phyloP scores from a whole-genome alignment of 1,140 invertebrate species.

The Atta colombica region DNA sequence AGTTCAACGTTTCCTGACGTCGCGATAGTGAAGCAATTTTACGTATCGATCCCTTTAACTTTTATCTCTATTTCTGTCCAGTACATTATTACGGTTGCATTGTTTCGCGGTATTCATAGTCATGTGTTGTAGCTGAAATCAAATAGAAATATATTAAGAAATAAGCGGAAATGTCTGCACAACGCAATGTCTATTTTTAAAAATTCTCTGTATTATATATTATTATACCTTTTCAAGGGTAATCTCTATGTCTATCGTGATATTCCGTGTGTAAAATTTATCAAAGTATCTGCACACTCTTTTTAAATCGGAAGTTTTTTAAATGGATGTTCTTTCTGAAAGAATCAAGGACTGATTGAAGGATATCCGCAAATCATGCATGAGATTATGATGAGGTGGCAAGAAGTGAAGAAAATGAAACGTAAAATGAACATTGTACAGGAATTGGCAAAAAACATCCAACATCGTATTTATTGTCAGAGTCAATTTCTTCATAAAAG shows the following conservation, averaged over 20 bases:
- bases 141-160: conserved; percentile 9
- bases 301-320: background rate
- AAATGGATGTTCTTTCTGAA: background rate
- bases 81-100: conserved; percentile 22
- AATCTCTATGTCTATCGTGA: conserved; percentile 4
- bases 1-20: background rate
- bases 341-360: conserved; percentile 10
- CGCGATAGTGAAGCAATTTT: background rate
- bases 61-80: background rate
- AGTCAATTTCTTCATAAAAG: background rate
- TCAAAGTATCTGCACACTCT: background rate
- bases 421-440: background rate
- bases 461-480: background rate
- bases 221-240: background rate
- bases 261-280: background rate
- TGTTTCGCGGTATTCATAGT: background rate
- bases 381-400: conserved; percentile 15
- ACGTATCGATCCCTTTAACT: background rate
- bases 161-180: background rate
- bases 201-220: background rate
- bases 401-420: conserved; percentile 20
- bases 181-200: background rate
- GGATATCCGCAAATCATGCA: conserved; percentile 39
- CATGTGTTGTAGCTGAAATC: background rate
- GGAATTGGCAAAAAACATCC: background rate